Evolutionary conservation across 2,797 vertebrate genomes (phyloP), one percentile per base, ranked within the genome.

Genomic region (Hylomyscus alleni): DNA sequence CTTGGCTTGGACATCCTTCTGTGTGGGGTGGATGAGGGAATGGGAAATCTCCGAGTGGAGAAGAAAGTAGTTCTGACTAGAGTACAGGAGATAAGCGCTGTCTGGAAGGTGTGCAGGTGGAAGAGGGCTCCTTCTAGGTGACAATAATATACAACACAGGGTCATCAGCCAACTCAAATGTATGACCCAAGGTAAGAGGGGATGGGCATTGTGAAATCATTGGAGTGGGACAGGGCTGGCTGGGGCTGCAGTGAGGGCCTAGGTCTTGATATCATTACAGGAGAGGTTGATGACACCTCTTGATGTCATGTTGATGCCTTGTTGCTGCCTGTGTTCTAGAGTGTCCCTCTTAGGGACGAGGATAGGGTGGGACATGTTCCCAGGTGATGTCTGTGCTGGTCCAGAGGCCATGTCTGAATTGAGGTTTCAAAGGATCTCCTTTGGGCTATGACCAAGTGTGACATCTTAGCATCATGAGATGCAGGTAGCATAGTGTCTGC

Each of bases 261-360:
- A 7, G 1, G 9, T 60, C 19, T 3, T 7, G n/a, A 5, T 19
- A 47, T 26, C 8, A 0, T 26, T 4, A 34, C 47, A 3, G 50
- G 47, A 29, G 26, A 54, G 7, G 17, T 29, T 52, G 4, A 20
- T 12, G 60, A 29, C 3, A 40, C 1, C 17, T 3, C 75, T 13
- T 0, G 17, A 34, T 1, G 8, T n/a, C n/a, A n/a, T n/a, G n/a
- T n/a, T n/a, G n/a, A n/a, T n/a, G n/a, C n/a, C n/a, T n/a, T n/a
- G n/a, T 8, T 11, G 34, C 4, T 17, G 29, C 2, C 0, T 9
- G 1, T 0, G 0, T 11, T 17, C 0, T 1, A 17, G 72, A 15
- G 1, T 52, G 40, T 17, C 47, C 17, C 50, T 69, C 47, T 8
- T 1, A 24, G 50, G 37, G 37, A n/a, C 67, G 37, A 6, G 19